Conservation (phyloP, 2,888 invertebrate species). For the Galerucella calmariensis region DNA sequence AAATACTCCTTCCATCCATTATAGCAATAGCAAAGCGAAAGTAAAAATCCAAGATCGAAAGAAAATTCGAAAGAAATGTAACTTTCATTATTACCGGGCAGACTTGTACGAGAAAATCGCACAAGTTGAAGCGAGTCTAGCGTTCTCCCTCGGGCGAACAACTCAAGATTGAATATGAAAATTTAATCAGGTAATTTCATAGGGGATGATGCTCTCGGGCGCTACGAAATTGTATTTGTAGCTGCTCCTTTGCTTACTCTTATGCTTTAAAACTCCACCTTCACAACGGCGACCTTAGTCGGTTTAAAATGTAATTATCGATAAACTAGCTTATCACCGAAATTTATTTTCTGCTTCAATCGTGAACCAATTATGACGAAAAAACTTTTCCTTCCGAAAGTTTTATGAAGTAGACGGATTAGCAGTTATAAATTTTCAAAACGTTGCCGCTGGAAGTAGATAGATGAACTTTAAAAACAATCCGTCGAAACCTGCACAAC, state of each 20-base stretch:
- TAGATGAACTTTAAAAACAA: background rate
- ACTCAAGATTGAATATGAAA: constrained; percentile 84
- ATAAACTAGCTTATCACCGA: constrained; percentile 54
- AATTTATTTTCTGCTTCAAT: constrained; percentile 47
- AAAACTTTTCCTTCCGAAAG: constrained; percentile 10
- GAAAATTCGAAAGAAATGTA: constrained; percentile 37
- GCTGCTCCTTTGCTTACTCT: constrained; percentile 52
- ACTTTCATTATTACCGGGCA: constrained; percentile 40
- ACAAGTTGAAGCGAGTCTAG: constrained; percentile 54
- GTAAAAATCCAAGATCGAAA: constrained; percentile 28
- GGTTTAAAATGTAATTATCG: constrained; percentile 54
- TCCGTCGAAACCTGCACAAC: too few relatives aligned
- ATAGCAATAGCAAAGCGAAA: constrained; percentile 26
- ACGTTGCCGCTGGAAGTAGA: background rate
- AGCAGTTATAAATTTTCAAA: background rate
- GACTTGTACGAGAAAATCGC: constrained; percentile 47
- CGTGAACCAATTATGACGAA: constrained; percentile 34
- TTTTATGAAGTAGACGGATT: constrained; percentile 20
- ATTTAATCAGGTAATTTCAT: constrained; percentile 80
- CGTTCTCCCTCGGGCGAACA: constrained; percentile 71
- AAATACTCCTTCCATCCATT: constrained; percentile 21
- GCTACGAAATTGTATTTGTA: constrained; percentile 58
- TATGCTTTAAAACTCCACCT: constrained; percentile 41
- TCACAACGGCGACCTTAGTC: constrained; percentile 48
- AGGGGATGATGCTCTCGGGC: constrained; percentile 66